Conservation (phyloP, 2,888 invertebrate species). For the Bellardia pandia region DNA sequence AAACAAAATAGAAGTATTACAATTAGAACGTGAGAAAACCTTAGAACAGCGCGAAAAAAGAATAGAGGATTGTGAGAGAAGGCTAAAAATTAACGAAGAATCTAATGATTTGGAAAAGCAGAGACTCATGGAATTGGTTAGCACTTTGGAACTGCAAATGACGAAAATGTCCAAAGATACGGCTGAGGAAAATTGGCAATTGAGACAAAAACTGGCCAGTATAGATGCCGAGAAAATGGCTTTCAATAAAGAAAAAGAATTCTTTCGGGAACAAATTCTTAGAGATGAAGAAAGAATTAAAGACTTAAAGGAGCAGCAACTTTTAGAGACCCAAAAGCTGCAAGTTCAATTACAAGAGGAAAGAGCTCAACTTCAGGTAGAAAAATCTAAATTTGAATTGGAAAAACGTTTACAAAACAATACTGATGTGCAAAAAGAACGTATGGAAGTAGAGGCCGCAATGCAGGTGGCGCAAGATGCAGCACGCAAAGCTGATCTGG, state of each 20-base stretch:
- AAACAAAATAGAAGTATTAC: slow-evolving; percentile 77
- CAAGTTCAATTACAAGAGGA: slow-evolving; percentile 81
- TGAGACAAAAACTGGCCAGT: slow-evolving; percentile 82
- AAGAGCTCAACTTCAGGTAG: slow-evolving; percentile 78
- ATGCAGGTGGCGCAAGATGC: slow-evolving; percentile 83
- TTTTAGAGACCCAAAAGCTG: slow-evolving; percentile 79
- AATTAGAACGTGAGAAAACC: slow-evolving; percentile 79
- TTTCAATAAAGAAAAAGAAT: slow-evolving; percentile 82
- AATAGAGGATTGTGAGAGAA: slow-evolving; percentile 80
- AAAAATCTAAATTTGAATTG: slow-evolving; percentile 81
- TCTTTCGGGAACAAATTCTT: slow-evolving; percentile 80
- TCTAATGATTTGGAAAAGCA: slow-evolving; percentile 80
- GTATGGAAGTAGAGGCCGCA: slow-evolving; percentile 81
- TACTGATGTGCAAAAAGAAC: slow-evolving; percentile 77
- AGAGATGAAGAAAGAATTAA: slow-evolving; percentile 82
- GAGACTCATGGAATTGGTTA: slow-evolving; percentile 82
- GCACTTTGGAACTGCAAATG: slow-evolving; percentile 82
- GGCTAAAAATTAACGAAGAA: slow-evolving; percentile 79
- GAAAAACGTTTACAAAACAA: slow-evolving; percentile 78
- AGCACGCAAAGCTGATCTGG: slow-evolving; percentile 81
- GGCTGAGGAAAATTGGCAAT: slow-evolving; percentile 83
- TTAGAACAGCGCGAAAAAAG: slow-evolving; percentile 80
- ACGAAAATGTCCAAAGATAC: slow-evolving; percentile 80
- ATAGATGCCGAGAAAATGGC: slow-evolving; percentile 82
- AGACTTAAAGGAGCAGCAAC: slow-evolving; percentile 81